Conservation (phyloP, 2,113 vertebrate genomes). For the Sorex fumeus region DNA sequence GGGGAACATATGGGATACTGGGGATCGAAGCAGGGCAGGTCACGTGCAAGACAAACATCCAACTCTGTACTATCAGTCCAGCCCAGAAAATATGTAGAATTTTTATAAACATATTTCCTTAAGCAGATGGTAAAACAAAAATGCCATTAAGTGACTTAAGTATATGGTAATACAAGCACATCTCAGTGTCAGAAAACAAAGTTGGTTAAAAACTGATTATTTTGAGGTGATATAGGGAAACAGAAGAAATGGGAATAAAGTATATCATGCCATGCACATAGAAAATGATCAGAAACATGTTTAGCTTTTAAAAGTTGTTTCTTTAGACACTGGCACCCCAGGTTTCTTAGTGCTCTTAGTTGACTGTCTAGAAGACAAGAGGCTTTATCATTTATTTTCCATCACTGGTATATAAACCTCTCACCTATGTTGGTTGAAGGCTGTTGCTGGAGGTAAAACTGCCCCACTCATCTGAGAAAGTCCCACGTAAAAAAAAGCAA, state of each 20-base stretch:
- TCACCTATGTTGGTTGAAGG: background rate
- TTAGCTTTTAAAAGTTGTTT: background rate
- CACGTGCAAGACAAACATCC: too few relatives aligned
- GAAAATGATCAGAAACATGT: background rate
- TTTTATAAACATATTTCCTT: too few relatives aligned
- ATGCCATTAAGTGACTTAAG: too few relatives aligned
- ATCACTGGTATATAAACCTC: background rate
- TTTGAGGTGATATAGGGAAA: background rate
- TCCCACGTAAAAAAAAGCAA: conserved; percentile 48
- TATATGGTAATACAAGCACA: background rate
- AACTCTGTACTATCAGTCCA: too few relatives aligned
- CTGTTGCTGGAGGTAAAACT: background rate
- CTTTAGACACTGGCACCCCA: background rate
- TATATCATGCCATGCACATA: background rate
- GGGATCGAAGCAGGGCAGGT: too few relatives aligned
- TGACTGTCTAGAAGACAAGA: background rate
- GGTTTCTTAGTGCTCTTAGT: background rate
- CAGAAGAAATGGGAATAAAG: background rate
- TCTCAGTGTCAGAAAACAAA: background rate
- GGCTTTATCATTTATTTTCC: background rate
- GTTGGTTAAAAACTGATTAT: background rate
- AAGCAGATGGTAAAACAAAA: too few relatives aligned
- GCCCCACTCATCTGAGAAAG: background rate
- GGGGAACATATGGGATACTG: too few relatives aligned
- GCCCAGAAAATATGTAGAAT: background rate